These are phyloP conservation scores for Xestia xanthographa DNA, from an alignment of 2,888 invertebrate species.

Conservation along the genomic window DNA sequence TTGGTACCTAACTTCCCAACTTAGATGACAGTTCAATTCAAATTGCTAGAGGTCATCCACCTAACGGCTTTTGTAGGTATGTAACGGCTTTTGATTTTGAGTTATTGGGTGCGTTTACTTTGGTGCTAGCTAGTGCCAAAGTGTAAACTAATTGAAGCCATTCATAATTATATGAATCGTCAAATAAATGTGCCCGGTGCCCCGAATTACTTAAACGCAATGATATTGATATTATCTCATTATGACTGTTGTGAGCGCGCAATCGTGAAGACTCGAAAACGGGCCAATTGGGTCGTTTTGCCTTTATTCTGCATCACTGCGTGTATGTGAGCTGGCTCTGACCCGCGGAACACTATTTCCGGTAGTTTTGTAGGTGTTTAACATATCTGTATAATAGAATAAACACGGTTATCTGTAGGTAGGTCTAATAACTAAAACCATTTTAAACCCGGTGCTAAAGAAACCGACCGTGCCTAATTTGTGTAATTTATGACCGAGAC, in stretches of 20 bases:
- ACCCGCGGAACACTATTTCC: too few species aligned
- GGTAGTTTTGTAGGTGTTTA: too few species aligned
- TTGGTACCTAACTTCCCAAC: neutral
- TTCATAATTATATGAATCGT: neutral
- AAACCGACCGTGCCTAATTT: neutral
- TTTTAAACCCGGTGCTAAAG: too few species aligned
- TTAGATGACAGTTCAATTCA: neutral
- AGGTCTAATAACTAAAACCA: neutral
- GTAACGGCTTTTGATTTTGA: conserved; percentile 15
- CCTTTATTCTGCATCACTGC: too few species aligned
- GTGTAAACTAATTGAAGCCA: neutral
- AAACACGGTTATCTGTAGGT: too few species aligned
- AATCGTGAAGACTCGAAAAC: too few species aligned
- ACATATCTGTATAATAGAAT: too few species aligned
- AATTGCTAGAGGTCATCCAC: conserved; percentile 21
- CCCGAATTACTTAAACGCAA: too few species aligned
- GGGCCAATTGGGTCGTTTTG: too few species aligned
- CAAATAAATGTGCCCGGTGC: neutral
- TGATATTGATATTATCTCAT: too few species aligned
- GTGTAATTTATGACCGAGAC: neutral
- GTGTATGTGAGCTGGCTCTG: too few species aligned
- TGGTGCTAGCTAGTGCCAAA: neutral
- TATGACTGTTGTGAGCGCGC: too few species aligned
- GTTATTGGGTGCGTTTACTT: neutral
- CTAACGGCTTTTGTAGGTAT: conserved; percentile 20